phyloP scores from a whole-genome alignment of 2,888 invertebrate species.

The Brachynemurus nebulosus region DNA sequence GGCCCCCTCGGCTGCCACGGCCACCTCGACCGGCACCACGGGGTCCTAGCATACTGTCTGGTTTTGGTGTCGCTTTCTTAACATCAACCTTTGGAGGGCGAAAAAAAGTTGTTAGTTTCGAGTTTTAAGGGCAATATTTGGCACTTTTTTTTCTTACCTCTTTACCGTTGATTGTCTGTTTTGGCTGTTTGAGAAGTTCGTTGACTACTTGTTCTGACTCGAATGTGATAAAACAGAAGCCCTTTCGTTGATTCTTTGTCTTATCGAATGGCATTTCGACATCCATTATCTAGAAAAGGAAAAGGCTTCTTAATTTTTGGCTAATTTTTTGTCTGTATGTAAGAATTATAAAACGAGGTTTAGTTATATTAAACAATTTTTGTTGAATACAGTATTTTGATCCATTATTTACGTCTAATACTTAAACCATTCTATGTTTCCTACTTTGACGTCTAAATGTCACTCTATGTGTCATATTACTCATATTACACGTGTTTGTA shows the following conservation, averaged over 20 bases:
- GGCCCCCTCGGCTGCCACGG: conserved; percentile 50
- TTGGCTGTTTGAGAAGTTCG: conserved; percentile 79
- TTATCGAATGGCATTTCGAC: conserved; percentile 97
- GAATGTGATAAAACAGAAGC: conserved; percentile 95
- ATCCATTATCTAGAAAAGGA: conserved; percentile 65
- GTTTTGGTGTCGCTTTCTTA: conserved; percentile 87
- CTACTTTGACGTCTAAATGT: too few species aligned
- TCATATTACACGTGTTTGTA: too few species aligned
- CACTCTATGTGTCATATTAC: too few species aligned
- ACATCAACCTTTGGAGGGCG: conserved; percentile 60
- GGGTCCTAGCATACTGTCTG: conserved; percentile 54
- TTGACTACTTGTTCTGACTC: conserved; percentile 91
- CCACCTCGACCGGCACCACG: conserved; percentile 49
- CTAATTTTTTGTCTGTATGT: too few species aligned
- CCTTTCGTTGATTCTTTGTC: conserved; percentile 90
- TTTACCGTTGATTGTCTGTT: conserved; percentile 85
- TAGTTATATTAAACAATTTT: too few species aligned
- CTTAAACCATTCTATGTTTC: too few species aligned
- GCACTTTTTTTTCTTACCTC: conserved; percentile 60
- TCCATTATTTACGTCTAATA: too few species aligned
- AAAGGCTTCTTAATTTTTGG: too few species aligned
- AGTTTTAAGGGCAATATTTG: too few species aligned
- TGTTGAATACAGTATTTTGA: too few species aligned
- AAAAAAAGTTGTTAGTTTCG: conserved; percentile 11
- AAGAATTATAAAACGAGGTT: too few species aligned